These are phyloP conservation scores for Parasteatoda lunata DNA, from an alignment of 2,888 invertebrate genomes.

Conservation along the genomic window DNA sequence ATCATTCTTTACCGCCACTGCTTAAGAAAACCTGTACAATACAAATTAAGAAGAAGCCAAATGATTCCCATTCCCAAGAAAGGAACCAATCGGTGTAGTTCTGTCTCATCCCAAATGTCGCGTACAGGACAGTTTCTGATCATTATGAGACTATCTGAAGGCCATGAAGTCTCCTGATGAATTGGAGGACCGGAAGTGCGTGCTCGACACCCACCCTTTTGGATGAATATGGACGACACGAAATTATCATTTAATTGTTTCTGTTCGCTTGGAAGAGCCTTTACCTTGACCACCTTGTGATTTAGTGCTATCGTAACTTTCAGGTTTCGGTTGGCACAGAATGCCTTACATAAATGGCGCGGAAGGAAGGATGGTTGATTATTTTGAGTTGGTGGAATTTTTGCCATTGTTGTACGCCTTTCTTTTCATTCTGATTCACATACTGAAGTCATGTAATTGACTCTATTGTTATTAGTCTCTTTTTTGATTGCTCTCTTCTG, in stretches of 20 bases:
- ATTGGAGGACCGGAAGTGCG: constrained; percentile 64
- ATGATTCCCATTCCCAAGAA: neutral
- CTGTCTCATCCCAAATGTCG: constrained; percentile 15
- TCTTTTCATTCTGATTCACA: too few species aligned
- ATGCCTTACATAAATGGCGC: constrained; percentile 13
- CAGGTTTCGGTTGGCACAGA: constrained; percentile 10
- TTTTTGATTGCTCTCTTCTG: neutral
- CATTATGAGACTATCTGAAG: constrained; percentile 54
- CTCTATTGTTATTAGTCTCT: too few species aligned
- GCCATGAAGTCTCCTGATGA: constrained; percentile 60
- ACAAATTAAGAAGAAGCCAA: neutral
- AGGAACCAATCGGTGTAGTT: neutral
- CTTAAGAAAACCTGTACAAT: neutral
- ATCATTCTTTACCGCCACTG: neutral
- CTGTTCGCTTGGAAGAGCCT: constrained; percentile 44
- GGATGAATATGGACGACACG: constrained; percentile 66
- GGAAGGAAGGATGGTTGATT: constrained; percentile 3
- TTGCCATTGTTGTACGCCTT: constrained; percentile 26
- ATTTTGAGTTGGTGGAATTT: constrained; percentile 25
- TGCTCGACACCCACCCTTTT: constrained; percentile 56
- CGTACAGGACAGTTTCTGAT: constrained; percentile 45
- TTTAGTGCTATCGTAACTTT: constrained; percentile 40
- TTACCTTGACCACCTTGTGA: constrained; percentile 58
- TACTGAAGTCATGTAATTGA: too few species aligned
- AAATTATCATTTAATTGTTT: constrained; percentile 67